A percentile compares a stretch with the other conserved stretches of the same genome.
These are phyloP conservation scores for Danio choprae DNA, from an alignment of 2,797 vertebrate species.

Conservation along the genomic window DNA sequence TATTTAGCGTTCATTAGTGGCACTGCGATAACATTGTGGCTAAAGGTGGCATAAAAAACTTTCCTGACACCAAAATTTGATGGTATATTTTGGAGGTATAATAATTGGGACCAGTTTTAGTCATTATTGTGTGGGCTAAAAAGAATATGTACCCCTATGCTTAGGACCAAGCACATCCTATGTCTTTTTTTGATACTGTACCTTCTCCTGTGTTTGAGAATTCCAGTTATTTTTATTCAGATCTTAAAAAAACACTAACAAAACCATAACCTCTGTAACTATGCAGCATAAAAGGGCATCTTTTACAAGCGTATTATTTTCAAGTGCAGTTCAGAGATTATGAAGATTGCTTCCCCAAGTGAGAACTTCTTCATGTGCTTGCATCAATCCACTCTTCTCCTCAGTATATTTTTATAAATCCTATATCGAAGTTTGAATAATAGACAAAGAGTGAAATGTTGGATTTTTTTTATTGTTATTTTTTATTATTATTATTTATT, in stretches of 20 bases:
- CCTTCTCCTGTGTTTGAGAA: background rate
- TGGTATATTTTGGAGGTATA: background rate
- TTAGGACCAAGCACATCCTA: constrained; percentile 2
- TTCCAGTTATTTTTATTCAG: background rate
- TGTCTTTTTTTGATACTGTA: constrained; percentile 4
- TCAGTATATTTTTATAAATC: constrained; percentile 29
- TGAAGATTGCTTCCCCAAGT: constrained; percentile 39
- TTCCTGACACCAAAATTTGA: background rate
- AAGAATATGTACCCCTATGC: background rate
- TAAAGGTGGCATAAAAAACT: background rate
- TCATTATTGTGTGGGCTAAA: constrained; percentile 4
- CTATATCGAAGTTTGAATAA: constrained; percentile 40
- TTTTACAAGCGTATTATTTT: constrained; percentile 18
- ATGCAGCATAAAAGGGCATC: constrained; percentile 5
- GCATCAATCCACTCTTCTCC: constrained; percentile 39
- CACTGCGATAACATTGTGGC: no score
- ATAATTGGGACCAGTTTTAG: background rate
- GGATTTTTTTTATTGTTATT: constrained; percentile 70
- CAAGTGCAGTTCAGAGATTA: constrained; percentile 19
- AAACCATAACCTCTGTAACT: constrained; percentile 29
- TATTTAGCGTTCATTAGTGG: no score
- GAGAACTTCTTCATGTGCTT: constrained; percentile 42
- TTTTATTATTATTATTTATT: constrained; percentile 65
- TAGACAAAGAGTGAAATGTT: constrained; percentile 30
- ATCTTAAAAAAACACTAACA: background rate